Evolutionary conservation across 2,113 vertebrate species (phyloP), one percentile per base, ranked within the genome.

Genomic region (Calonectris borealis): DNA sequence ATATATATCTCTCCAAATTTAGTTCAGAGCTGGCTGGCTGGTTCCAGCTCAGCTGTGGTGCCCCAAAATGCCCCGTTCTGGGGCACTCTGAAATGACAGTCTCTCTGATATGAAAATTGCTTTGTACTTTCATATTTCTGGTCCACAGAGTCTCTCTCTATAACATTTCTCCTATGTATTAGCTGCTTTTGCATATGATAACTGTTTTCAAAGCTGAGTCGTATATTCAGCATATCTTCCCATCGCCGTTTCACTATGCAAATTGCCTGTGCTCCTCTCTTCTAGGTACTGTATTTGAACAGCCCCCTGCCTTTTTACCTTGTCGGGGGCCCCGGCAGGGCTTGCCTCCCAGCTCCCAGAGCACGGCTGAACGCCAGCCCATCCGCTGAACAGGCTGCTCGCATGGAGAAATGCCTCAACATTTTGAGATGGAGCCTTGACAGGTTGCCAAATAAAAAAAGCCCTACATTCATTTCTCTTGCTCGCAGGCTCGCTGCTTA

Each of bases 401-500:
- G 0, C 55, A 52, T 13, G 65, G 86, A 86, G 88, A 91, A 89
- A 91, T 60, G 66, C 91, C 60, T 86, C 38, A 61, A 44, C 46
- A 14, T 72, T 94, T 49, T 48, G 93, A 83, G 87, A 71, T 15
- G 24, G 48, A 95, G 90, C 90, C 66, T 71, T 86, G 76, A 94
- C 92, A 84, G 76, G 64, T 18, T 78, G 52, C 81, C 3, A 26
- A 58, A 38, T 70, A 27, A 40, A 70, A 94, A 82, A 83, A 68
- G 31, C 68, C 79, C 64, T 48, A 40, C 96, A 75, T 81, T 93
- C 88, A 73, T 93, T 92, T 93, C 88, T 90, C 68, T 85, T 21
- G 5, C 83, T 94, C 15, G 3, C 86, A 57, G 87, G 81, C 94
- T 93, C 8, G 2, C 65, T 95, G 97, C 96, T 97, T 95, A 96